Evolutionary conservation across 2,888 invertebrate species (phyloP).

Genomic region (Neoascia interrupta): DNA sequence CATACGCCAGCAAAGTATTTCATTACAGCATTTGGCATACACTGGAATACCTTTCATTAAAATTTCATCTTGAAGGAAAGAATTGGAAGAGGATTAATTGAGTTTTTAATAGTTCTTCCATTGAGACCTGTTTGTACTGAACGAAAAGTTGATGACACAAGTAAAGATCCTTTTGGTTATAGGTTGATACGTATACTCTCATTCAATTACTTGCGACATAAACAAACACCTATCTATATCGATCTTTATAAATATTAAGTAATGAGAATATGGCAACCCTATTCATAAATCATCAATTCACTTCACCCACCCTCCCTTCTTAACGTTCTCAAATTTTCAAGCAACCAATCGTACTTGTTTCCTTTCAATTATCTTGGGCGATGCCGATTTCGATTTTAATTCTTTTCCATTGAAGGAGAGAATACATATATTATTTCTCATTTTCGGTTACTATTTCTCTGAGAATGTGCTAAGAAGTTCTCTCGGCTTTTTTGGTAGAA

Average conservation of each 20-base stretch:
- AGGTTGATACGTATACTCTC: not conserved
- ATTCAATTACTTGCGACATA: not conserved
- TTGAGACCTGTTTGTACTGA: too few relatives aligned
- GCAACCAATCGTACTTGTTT: conserved; percentile 50
- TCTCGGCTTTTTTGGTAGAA: conserved; percentile 1
- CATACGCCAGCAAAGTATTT: too few relatives aligned
- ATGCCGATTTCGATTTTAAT: conserved; percentile 64
- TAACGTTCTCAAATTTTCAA: conserved; percentile 2
- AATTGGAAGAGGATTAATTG: too few relatives aligned
- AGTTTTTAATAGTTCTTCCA: too few relatives aligned
- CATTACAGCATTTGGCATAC: too few relatives aligned
- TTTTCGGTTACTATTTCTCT: conserved; percentile 9
- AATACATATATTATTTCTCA: conserved; percentile 38
- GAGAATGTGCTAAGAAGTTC: conserved; percentile 2
- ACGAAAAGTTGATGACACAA: too few relatives aligned
- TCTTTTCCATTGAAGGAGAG: conserved; percentile 51
- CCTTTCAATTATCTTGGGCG: conserved; percentile 61
- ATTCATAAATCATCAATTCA: not conserved
- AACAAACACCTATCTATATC: not conserved
- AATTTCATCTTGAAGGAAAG: too few relatives aligned
- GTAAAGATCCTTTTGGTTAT: not conserved
- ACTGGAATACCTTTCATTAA: too few relatives aligned
- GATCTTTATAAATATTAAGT: too few relatives aligned
- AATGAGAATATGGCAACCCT: conserved; percentile 37
- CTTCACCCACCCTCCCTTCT: not conserved